phyloP scores from a whole-genome alignment of 2,888 invertebrate genomes.

The Ophion costatus region DNA sequence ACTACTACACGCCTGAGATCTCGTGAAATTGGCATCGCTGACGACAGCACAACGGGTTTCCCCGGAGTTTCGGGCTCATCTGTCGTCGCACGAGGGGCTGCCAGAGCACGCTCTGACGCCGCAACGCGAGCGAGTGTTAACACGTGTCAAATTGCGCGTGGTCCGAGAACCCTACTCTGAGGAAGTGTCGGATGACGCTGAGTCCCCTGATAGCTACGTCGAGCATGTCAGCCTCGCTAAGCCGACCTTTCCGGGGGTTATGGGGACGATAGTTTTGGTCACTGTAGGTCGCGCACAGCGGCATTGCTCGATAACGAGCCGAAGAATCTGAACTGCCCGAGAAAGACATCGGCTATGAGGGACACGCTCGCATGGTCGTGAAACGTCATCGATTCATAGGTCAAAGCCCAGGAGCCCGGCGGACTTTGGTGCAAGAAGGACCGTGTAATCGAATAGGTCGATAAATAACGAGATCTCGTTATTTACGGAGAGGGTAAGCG shows the following conservation, averaged over 20 bases:
- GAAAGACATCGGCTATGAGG: conserved; percentile 12
- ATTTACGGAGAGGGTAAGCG: conserved; percentile 52
- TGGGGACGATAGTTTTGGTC: not conserved
- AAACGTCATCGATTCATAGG: conserved; percentile 62
- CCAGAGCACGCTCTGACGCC: conserved; percentile 49
- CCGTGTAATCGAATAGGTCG: conserved; percentile 61
- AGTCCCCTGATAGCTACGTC: conserved; percentile 34
- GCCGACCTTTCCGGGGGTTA: conserved; percentile 45
- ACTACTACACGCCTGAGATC: conserved; percentile 22
- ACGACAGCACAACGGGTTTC: conserved; percentile 64
- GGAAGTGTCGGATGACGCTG: conserved; percentile 53
- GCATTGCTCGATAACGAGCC: conserved; percentile 54
- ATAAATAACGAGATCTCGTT: conserved; percentile 67
- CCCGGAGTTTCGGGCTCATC: conserved; percentile 39
- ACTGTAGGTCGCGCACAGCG: not conserved
- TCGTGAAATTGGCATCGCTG: conserved; percentile 69
- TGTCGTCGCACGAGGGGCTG: conserved; percentile 49
- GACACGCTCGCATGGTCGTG: conserved; percentile 39
- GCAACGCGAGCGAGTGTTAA: conserved; percentile 60
- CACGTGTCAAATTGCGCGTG: conserved; percentile 73
- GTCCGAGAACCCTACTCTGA: conserved; percentile 56
- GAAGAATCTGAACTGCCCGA: conserved; percentile 8
- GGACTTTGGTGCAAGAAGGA: conserved; percentile 5
- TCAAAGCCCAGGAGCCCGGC: conserved; percentile 22
- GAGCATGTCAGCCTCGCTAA: conserved; percentile 4